Evolutionary conservation across 1,140 invertebrate species (phyloP).

Genomic region (Nebria ingens): DNA sequence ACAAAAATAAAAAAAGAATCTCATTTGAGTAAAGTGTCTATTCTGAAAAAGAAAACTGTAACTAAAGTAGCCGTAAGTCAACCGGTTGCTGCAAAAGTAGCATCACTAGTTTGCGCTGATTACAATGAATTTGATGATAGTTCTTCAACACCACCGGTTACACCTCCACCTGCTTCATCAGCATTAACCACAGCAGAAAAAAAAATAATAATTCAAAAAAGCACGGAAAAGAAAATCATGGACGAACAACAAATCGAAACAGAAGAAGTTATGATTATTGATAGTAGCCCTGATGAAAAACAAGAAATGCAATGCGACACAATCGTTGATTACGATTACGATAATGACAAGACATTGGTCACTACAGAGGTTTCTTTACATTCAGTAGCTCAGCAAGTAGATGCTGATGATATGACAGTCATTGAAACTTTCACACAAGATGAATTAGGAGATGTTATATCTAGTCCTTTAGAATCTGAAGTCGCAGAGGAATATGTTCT

Average conservation of each 20-base stretch:
- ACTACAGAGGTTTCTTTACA: slow-evolving; percentile 47
- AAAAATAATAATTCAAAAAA: slow-evolving; percentile 19
- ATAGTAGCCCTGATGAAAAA: slow-evolving; percentile 33
- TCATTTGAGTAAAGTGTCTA: slow-evolving; percentile 44
- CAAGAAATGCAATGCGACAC: slow-evolving; percentile 28
- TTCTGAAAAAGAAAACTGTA: slow-evolving; percentile 40
- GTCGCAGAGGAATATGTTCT: slow-evolving; percentile 49
- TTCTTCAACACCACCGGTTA: slow-evolving; percentile 45
- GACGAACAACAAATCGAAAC: slow-evolving; percentile 13
- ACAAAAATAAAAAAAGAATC: slow-evolving; percentile 34
- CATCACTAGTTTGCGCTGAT: slow-evolving; percentile 47
- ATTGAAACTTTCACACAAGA: slow-evolving; percentile 45
- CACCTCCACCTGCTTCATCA: slow-evolving; percentile 36
- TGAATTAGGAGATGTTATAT: slow-evolving; percentile 42
- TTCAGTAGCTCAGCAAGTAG: slow-evolving; percentile 41
- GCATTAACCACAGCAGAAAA: slow-evolving; percentile 21
- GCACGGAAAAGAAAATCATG: slow-evolving; percentile 15
- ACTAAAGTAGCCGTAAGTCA: slow-evolving; percentile 40
- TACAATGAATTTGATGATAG: slow-evolving; percentile 56
- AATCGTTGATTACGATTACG: slow-evolving; percentile 48
- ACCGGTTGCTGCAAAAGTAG: slow-evolving; percentile 42
- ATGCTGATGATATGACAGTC: slow-evolving; percentile 46
- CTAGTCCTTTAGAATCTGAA: slow-evolving; percentile 45
- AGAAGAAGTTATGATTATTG: slow-evolving; percentile 28
- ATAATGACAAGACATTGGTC: slow-evolving; percentile 46